Conservation (phyloP, 1,140 invertebrate species). For the Tetranychus cinnabarinus region DNA sequence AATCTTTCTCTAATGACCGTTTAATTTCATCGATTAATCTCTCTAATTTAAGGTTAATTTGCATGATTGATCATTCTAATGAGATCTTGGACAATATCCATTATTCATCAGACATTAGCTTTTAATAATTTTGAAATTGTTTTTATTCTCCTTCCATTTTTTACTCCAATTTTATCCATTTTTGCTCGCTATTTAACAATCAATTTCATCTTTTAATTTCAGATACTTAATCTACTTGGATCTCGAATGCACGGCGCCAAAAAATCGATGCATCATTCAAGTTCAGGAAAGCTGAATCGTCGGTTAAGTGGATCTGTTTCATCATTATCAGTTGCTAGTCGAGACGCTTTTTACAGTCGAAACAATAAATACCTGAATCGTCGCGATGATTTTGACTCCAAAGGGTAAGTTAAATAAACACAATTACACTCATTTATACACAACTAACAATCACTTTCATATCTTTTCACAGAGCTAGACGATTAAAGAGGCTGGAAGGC, state of each 20-base stretch:
- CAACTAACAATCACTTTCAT: slow-evolving; percentile 44
- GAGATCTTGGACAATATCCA: too few relatives aligned
- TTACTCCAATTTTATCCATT: too few relatives aligned
- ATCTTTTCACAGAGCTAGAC: slow-evolving; percentile 10
- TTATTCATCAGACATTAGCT: too few relatives aligned
- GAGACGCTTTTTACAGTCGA: neutral
- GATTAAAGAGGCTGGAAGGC: slow-evolving; percentile 67
- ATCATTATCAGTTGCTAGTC: slow-evolving; percentile 5
- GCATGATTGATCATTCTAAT: too few relatives aligned
- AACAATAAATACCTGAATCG: neutral
- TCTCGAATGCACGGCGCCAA: neutral
- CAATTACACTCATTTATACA: slow-evolving; percentile 10
- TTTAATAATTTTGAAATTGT: too few relatives aligned
- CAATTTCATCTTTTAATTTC: too few relatives aligned
- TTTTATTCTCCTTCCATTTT: too few relatives aligned
- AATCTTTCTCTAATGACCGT: too few relatives aligned
- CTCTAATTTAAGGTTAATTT: too few relatives aligned
- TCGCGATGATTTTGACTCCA: neutral
- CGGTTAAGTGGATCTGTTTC: neutral
- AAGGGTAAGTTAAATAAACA: neutral
- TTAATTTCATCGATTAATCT: too few relatives aligned
- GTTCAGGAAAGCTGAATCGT: neutral
- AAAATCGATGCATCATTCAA: slow-evolving; percentile 2
- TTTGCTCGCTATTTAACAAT: too few relatives aligned
- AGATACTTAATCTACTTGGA: slow-evolving; percentile 2